phyloP scores from a whole-genome alignment of 2,797 vertebrate species.

The Aselliscus stoliczkanus region DNA sequence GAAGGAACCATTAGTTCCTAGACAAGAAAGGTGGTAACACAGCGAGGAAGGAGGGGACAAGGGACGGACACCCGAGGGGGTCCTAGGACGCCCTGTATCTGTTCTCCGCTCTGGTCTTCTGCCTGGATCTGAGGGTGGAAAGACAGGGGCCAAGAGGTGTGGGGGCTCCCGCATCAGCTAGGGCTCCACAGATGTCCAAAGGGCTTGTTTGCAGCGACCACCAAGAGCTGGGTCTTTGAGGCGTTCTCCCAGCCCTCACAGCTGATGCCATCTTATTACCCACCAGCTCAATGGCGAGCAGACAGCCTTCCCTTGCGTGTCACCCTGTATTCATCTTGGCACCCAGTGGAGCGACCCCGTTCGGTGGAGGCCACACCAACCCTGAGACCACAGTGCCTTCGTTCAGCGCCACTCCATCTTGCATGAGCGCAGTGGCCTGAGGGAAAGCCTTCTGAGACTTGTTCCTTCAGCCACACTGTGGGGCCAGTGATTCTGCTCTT shows the following conservation, averaged over 20 bases:
- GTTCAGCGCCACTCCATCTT: rapidly evolving
- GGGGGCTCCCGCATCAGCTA: background rate
- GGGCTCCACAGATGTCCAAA: background rate
- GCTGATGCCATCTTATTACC: background rate
- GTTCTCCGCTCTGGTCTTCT: background rate
- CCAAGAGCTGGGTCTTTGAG: background rate
- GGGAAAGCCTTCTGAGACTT: background rate
- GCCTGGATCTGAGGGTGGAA: background rate
- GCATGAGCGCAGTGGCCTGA: background rate
- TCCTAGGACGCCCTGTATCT: background rate
- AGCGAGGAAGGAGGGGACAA: background rate
- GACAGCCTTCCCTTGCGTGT: background rate
- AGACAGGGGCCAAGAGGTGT: background rate
- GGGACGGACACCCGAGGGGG: background rate
- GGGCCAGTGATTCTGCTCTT: background rate
- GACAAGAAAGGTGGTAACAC: background rate
- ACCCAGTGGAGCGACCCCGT: rapidly evolving
- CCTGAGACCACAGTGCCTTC: background rate
- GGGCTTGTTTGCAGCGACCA: background rate
- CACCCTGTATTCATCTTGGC: background rate
- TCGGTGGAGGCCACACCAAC: background rate
- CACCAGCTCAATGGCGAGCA: background rate
- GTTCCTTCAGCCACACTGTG: background rate
- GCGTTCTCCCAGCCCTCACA: background rate
- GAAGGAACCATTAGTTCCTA: background rate